These are phyloP conservation scores for Drosophila neotestacea DNA, from an alignment of 2,888 invertebrate species.

Conservation along the genomic window DNA sequence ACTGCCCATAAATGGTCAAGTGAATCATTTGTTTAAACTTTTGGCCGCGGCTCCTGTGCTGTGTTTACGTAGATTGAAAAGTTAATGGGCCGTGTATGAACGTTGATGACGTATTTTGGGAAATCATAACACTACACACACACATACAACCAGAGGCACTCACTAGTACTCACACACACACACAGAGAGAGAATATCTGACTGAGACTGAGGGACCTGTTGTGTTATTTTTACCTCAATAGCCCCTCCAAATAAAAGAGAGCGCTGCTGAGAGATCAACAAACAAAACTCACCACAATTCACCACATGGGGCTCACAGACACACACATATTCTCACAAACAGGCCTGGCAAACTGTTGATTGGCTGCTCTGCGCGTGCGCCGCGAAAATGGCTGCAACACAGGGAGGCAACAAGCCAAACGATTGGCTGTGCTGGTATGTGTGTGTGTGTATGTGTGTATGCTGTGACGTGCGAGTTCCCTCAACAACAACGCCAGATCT, in stretches of 20 bases:
- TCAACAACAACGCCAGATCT: constrained; percentile 20
- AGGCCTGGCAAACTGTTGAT: constrained; percentile 84
- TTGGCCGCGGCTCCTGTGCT: constrained; percentile 43
- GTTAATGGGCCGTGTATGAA: constrained; percentile 67
- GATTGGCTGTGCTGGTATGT: constrained; percentile 64
- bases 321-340: constrained; percentile 34
- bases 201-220: constrained; percentile 72
- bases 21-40: constrained; percentile 75
- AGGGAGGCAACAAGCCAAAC: constrained; percentile 82
- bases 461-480: constrained; percentile 66
- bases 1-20: constrained; percentile 77
- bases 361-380: constrained; percentile 85
- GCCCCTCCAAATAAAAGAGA: constrained; percentile 35
- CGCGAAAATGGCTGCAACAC: constrained; percentile 85
- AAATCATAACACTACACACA: constrained; percentile 72
- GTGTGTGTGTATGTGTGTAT: constrained; percentile 22
- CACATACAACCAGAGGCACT: constrained; percentile 4
- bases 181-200: neutral
- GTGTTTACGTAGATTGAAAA: constrained; percentile 71
- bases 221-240: constrained; percentile 72
- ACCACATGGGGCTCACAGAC: constrained; percentile 22
- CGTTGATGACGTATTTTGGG: constrained; percentile 78
- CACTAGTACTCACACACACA: neutral
- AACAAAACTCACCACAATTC: constrained; percentile 52
- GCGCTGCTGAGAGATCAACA: constrained; percentile 33